Percentiles rank a stretch among this genome's conserved stretches.
These are phyloP conservation scores for Brachypterus glaber DNA, from an alignment of 2,888 invertebrate species.

Conservation along the genomic window DNA sequence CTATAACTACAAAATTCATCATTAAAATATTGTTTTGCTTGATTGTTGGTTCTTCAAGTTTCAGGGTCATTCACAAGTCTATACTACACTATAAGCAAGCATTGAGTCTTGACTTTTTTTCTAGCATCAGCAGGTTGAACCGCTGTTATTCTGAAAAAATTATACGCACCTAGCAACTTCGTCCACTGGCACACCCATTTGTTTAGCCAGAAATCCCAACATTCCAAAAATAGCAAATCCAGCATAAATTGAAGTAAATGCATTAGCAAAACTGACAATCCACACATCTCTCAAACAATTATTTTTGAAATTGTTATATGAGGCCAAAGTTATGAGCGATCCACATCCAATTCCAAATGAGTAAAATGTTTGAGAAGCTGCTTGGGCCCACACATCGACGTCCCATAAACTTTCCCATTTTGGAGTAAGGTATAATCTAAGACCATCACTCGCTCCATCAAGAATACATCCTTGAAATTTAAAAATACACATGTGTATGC, in stretches of 20 bases:
- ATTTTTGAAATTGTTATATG: constrained; percentile 63
- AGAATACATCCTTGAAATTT: constrained; percentile 45
- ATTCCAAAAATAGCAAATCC: constrained; percentile 73
- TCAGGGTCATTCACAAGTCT: too few relatives aligned
- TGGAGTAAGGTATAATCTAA: constrained; percentile 64
- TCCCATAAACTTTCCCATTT: constrained; percentile 56
- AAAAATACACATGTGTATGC: too few relatives aligned
- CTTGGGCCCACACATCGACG: constrained; percentile 69
- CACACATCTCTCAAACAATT: constrained; percentile 66
- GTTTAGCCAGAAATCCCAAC: constrained; percentile 60
- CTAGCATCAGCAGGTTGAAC: too few relatives aligned
- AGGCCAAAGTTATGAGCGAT: constrained; percentile 66
- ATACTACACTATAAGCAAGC: too few relatives aligned
- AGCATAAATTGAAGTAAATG: constrained; percentile 65
- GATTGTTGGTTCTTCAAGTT: too few relatives aligned
- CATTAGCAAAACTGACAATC: constrained; percentile 61
- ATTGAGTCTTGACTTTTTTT: too few relatives aligned
- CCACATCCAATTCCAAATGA: constrained; percentile 70
- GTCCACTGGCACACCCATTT: constrained; percentile 54
- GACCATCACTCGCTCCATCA: constrained; percentile 62
- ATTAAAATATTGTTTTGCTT: too few relatives aligned
- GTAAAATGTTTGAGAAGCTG: constrained; percentile 77
- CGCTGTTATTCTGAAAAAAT: too few relatives aligned
- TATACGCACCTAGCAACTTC: constrained; percentile 56
- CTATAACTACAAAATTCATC: too few relatives aligned